Evolutionary conservation across 2,797 vertebrate species (phyloP), one percentile per base, ranked within the genome.

Genomic region (Tadarida brasiliensis): DNA sequence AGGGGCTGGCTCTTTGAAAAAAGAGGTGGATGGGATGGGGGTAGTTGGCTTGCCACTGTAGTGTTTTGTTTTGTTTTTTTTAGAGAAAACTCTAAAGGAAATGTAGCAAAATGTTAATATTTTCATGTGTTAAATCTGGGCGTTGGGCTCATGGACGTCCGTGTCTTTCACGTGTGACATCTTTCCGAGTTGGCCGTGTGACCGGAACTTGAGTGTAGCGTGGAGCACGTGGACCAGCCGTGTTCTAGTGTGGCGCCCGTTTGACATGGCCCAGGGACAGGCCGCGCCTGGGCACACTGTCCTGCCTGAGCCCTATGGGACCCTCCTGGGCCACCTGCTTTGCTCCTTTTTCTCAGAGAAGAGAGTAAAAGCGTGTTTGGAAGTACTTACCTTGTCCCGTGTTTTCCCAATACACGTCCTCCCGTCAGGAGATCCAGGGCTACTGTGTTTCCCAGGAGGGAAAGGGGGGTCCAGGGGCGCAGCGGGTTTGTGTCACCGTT

Each of bases 281-380:
- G 47, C 10, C 8, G 2, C 3, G 3, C 19, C 70, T 2, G 1
- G 1, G 59, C 15, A 1, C 8, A 0, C 47, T 15, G 12, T 51
- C 33, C 9, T 0, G 12, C 70, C 44, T 3, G 16, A 63, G 61
- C 87, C 85, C 51, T 5, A 15, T 15, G n/a, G 14, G 68, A 4
- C 26, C 59, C 65, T 20, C 3, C 6, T 12, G 12, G 19, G 33
- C 82, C 30, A 20, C 14, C 1, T 11, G 16, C 67, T 56, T 54
- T 19, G 54, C 74, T 76, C 1, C 26, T 71, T 85, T 35, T 49
- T 44, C 83, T 63, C 51, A 17, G 47, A 65, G 49, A 35, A 84
- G 91, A 57, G 35, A 70, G 39, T 35, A 24, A 77, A 61, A 73
- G 26, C 19, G 15, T 11, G 59, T 49, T 67, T 47, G 12, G 35